These are phyloP conservation scores for Callinectes sapidus DNA, from an alignment of 2,888 invertebrate genomes.

Conservation along the genomic window DNA sequence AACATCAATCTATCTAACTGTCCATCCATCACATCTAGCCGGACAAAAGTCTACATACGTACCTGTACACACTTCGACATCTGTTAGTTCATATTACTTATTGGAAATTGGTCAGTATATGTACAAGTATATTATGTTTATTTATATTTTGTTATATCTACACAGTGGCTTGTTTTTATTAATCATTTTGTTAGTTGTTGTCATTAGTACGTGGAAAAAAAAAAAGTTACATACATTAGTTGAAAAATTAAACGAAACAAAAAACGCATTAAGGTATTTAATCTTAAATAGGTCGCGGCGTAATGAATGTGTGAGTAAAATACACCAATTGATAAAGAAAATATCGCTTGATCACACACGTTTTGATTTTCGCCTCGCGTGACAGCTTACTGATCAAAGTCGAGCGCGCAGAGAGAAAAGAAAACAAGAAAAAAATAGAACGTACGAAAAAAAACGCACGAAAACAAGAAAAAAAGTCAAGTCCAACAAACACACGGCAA, in stretches of 20 bases:
- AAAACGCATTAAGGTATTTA: not conserved
- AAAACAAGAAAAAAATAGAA: not conserved
- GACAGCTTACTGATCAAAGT: too few relatives aligned
- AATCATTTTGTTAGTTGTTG: not conserved
- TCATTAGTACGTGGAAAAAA: not conserved
- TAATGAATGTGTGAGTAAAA: too few relatives aligned
- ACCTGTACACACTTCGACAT: not conserved
- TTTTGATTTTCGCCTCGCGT: too few relatives aligned
- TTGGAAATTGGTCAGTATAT: not conserved
- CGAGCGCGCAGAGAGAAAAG: too few relatives aligned
- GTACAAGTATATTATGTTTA: not conserved
- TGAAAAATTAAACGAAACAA: not conserved
- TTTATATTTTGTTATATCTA: not conserved
- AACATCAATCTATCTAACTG: not conserved
- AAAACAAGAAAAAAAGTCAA: not conserved
- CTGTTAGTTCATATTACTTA: not conserved
- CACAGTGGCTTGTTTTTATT: not conserved
- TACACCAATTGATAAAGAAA: too few relatives aligned
- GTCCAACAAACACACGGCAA: too few relatives aligned
- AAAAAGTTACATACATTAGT: not conserved
- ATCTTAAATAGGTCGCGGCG: not conserved
- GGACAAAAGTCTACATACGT: not conserved
- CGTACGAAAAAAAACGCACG: too few relatives aligned
- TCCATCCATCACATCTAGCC: not conserved
- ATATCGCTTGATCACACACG: too few relatives aligned